Evolutionary conservation across 2,888 invertebrate species (phyloP).

Genomic region (Micropterix aruncella): DNA sequence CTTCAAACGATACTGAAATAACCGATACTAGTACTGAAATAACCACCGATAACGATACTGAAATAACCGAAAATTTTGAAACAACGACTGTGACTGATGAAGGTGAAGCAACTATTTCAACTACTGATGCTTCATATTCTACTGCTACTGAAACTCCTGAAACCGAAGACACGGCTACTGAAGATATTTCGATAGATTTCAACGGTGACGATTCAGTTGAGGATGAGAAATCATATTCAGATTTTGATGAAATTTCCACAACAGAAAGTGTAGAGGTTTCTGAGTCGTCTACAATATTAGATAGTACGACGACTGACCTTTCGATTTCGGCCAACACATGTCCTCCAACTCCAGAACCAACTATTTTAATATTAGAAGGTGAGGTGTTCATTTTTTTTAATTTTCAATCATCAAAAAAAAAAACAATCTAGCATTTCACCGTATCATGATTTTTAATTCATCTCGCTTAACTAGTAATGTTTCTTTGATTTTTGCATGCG

Average conservation of each 20-base stretch:
- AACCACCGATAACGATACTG: not conserved
- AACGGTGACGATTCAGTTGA: no score
- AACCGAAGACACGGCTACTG: not conserved
- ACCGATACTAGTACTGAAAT: not conserved
- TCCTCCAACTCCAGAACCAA: constrained; percentile 21
- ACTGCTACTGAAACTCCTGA: not conserved
- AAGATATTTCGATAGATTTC: not conserved
- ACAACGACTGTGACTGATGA: not conserved
- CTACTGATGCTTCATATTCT: not conserved
- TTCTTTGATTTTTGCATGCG: no score
- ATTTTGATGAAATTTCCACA: no score
- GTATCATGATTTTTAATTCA: no score
- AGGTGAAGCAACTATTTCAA: not conserved
- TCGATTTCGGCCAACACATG: constrained; percentile 9
- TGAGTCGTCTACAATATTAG: not conserved
- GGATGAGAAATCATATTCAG: no score
- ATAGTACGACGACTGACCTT: constrained; percentile 13
- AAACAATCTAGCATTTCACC: no score
- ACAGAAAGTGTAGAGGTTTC: no score
- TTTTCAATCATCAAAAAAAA: no score
- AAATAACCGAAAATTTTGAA: not conserved
- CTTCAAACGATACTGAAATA: not conserved
- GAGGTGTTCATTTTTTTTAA: constrained; percentile 24
- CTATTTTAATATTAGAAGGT: constrained; percentile 81
- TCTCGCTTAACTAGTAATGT: no score